Evolutionary conservation across 1,140 invertebrate genomes (phyloP).

Genomic region (Drosophila lacertosa): DNA sequence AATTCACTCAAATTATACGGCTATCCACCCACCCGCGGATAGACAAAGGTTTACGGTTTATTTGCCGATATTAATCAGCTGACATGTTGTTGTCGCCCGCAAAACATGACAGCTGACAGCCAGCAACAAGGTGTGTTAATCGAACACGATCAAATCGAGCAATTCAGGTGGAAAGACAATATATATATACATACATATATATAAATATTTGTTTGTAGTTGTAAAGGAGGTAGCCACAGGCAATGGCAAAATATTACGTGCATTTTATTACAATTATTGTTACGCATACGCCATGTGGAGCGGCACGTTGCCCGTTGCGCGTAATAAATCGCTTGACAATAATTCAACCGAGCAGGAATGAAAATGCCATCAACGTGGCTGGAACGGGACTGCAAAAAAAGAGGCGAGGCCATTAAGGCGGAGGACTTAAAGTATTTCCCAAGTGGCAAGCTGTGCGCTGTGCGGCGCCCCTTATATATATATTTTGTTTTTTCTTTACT

Average conservation of each 20-base stretch:
- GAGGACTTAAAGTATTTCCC: constrained; percentile 76
- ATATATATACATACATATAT: too few species aligned
- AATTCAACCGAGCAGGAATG: constrained; percentile 56
- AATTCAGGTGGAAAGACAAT: too few species aligned
- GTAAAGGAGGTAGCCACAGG: background rate
- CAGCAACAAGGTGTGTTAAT: background rate
- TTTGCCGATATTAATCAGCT: constrained; percentile 4
- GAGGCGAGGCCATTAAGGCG: constrained; percentile 69
- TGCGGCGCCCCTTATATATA: too few species aligned
- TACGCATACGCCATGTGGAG: constrained; percentile 76
- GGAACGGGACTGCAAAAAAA: constrained; percentile 38
- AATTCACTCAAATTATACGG: constrained; percentile 7
- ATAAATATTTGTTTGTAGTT: background rate
- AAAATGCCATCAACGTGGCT: constrained; percentile 9
- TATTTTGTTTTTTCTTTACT: too few species aligned
- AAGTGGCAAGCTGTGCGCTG: constrained; percentile 42
- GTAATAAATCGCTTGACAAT: constrained; percentile 78
- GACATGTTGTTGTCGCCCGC: constrained; percentile 5
- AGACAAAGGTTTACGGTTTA: background rate
- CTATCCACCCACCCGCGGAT: background rate
- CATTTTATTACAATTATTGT: constrained; percentile 64
- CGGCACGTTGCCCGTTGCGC: constrained; percentile 28
- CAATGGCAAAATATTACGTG: constrained; percentile 49
- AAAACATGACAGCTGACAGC: constrained; percentile 4
- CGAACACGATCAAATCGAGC: background rate